These are phyloP conservation scores for Phasia obesa DNA, from an alignment of 2,888 invertebrate genomes.

Conservation along the genomic window DNA sequence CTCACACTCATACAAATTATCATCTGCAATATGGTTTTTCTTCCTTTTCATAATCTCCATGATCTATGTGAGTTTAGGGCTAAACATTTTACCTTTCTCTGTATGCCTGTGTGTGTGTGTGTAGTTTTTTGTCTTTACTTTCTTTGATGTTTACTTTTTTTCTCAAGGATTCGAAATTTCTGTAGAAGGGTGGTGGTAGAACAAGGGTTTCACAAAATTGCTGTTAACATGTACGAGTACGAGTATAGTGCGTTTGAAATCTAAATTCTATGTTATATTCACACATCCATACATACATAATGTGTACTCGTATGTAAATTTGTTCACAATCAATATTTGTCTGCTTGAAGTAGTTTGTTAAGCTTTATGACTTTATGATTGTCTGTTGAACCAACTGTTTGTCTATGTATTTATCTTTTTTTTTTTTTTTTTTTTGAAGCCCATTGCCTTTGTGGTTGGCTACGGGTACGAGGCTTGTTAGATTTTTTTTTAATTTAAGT, in stretches of 20 bases:
- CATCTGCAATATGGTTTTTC: neutral
- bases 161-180: neutral
- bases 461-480: conserved; percentile 19
- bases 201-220: conserved; percentile 9
- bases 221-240: conserved; percentile 1
- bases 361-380: conserved; percentile 55
- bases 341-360: conserved; percentile 28
- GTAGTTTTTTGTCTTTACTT: conserved; percentile 12
- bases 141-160: neutral
- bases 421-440: neutral
- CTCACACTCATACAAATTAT: conserved; percentile 14
- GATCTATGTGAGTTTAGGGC: neutral
- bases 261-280: neutral
- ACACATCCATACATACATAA: neutral
- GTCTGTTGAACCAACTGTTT: conserved; percentile 31
- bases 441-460: neutral
- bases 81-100: neutral
- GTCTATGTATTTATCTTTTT: neutral
- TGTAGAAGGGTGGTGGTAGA: neutral
- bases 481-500: too few species aligned
- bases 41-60: conserved; percentile 12
- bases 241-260: neutral
- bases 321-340: conserved; percentile 54
- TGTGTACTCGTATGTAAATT: neutral
- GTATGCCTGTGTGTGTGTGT: neutral